A percentile compares a stretch with the other conserved stretches of the same genome.
phyloP scores from a whole-genome alignment of 2,113 vertebrate species.

The Neodon shergylaensis region DNA sequence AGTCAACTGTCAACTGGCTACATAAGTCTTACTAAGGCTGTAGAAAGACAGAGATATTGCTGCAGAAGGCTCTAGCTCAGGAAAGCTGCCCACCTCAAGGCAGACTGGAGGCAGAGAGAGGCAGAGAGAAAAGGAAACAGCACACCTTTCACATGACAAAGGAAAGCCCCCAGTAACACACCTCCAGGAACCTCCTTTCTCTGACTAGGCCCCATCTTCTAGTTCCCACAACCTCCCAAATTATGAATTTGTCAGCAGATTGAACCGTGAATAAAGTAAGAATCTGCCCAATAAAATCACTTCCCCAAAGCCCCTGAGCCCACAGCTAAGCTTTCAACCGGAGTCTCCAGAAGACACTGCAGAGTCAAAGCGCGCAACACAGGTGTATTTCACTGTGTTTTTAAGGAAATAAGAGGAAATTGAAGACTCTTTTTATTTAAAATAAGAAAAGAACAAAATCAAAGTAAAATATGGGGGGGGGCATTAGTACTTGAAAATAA shows the following conservation, averaged over 20 bases:
- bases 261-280: neutral
- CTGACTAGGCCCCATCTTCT: neutral
- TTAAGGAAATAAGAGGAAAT: slow-evolving; percentile 20
- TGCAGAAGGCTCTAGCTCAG: neutral
- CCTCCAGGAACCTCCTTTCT: neutral
- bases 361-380: neutral
- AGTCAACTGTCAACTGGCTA: neutral
- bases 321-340: neutral
- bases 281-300: neutral
- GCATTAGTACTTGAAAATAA: slow-evolving; percentile 11
- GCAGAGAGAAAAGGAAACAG: neutral
- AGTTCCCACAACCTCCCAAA: neutral
- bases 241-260: neutral
- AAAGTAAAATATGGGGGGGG: neutral
- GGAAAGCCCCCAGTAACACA: neutral
- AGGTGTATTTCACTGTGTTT: slow-evolving; percentile 6
- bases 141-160: neutral
- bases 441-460: neutral
- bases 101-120: neutral
- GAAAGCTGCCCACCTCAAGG: neutral
- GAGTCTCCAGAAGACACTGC: neutral
- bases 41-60: too few relatives aligned
- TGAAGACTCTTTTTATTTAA: neutral
- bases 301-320: neutral
- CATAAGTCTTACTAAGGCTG: too few relatives aligned